Base-by-base conservation (phyloP, 2,888 invertebrate species). In the Julus scandinavius region DNA sequence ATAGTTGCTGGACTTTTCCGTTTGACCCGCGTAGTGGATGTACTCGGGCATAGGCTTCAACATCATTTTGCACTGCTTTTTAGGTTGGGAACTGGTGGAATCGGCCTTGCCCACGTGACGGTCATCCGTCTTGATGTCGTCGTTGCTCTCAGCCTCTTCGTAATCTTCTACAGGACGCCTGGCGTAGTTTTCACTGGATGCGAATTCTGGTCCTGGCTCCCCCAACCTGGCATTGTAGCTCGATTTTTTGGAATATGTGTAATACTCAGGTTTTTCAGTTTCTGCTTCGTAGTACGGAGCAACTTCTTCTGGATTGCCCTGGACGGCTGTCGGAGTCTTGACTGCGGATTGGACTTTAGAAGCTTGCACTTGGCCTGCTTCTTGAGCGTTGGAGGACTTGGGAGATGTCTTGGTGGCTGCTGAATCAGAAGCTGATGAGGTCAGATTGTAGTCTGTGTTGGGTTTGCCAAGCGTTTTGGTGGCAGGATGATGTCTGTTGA, bases 121-220 rank as follows among this genome's bases (percentile, higher is more conserved):
- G 7, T 4, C n/a, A 40, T 41, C 40, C 3, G 63, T 41, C 29
- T 54, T 87, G 54, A 50, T 54, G 9, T 72, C 45, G 40, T 40
- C 20, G 41, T 40, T 72, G 49, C 54, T 88, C 9, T 88, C 45
- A 49, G 40, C 54, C 13, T 84, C 88, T 41, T 45, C 84, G 49
- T 84, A 40, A 13, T 87, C 87, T 17, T 87, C 87, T 17, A 50
- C 40, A 20, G 88, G 88, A 41, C 45, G 41, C 3, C 45, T 17
- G 54, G 41, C 45, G 29, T 88, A 88, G 29, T 88, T 84, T 29
- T 88, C 88, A 84, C 88, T 88, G 50, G 88, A 88, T 20, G 88
- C 80, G 84, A 88, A 88, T 20, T 45, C 84, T 7, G 88, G 88
- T 11, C 84, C 84, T 11, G 72, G 40, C 13, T 84, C 72, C 1